These are phyloP conservation scores for Lepidostoma basale DNA, from an alignment of 1,140 invertebrate genomes.

Conservation along the genomic window DNA sequence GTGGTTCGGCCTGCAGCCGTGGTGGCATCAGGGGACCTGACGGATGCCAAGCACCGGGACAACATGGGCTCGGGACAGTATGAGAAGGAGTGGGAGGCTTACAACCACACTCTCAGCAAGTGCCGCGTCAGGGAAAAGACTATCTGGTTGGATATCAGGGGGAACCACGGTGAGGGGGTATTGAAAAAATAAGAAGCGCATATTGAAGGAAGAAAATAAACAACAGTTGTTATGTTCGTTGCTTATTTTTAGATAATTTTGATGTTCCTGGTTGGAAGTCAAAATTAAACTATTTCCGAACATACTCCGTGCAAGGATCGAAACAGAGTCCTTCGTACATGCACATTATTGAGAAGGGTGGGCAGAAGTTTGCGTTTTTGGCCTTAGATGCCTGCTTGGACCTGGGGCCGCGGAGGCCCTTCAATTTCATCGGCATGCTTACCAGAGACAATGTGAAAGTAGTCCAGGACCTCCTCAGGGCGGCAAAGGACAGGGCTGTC, in stretches of 20 bases:
- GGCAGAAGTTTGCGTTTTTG: conserved; percentile 77
- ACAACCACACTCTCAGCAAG: conserved; percentile 74
- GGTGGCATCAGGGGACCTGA: conserved; percentile 86
- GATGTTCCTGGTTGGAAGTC: conserved; percentile 75
- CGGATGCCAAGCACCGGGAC: conserved; percentile 84
- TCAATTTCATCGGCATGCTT: conserved; percentile 88
- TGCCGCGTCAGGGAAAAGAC: conserved; percentile 73
- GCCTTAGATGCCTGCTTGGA: conserved; percentile 87
- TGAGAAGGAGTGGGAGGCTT: conserved; percentile 84
- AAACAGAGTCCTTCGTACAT: conserved; percentile 77
- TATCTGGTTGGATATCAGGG: conserved; percentile 88
- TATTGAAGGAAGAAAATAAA: background rate
- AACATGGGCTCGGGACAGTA: conserved; percentile 83
- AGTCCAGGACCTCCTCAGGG: conserved; percentile 61
- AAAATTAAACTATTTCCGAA: conserved; percentile 77
- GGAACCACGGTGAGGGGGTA: conserved; percentile 84
- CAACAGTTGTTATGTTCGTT: background rate
- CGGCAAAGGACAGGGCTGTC: conserved; percentile 55
- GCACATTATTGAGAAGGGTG: conserved; percentile 66
- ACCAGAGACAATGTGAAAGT: conserved; percentile 65
- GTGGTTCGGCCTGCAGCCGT: conserved; percentile 81
- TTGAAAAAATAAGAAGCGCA: background rate
- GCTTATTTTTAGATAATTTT: conserved; percentile 80
- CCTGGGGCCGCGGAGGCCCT: conserved; percentile 84
- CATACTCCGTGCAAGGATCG: conserved; percentile 81